Percentiles rank a stretch among this genome's conserved stretches.
Conservation (phyloP, 2,888 invertebrate genomes). For the Liodrosophila aerea region DNA sequence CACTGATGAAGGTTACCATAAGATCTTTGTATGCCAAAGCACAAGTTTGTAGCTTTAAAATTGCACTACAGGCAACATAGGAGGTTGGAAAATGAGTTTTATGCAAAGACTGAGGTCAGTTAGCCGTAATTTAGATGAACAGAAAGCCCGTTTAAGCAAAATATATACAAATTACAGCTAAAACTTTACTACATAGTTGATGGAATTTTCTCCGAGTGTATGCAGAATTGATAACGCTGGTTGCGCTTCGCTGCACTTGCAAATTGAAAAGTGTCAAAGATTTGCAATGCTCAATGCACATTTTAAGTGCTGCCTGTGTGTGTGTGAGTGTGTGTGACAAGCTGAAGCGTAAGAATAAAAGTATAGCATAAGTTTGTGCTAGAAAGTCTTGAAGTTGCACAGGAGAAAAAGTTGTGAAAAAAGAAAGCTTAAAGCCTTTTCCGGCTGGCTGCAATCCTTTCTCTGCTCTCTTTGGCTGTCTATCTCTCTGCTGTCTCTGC, state of each 20-base stretch:
- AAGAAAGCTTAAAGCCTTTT: conserved; percentile 26
- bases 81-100: too few species aligned
- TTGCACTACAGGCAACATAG: too few species aligned
- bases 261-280: conserved; percentile 56
- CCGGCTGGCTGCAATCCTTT: conserved; percentile 35
- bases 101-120: too few species aligned
- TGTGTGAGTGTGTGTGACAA: conserved; percentile 3
- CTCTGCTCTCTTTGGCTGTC: too few species aligned
- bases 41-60: too few species aligned
- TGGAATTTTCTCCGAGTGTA: conserved; percentile 31
- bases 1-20: too few species aligned
- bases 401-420: conserved; percentile 16
- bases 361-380: conserved; percentile 22
- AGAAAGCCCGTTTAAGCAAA: too few species aligned
- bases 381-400: not conserved
- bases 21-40: too few species aligned
- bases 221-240: conserved; percentile 23
- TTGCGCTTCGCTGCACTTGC: conserved; percentile 48
- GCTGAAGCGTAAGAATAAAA: conserved; percentile 1
- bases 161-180: too few species aligned
- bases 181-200: too few species aligned
- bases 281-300: conserved; percentile 39
- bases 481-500: not conserved
- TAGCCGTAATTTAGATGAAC: too few species aligned
- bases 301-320: conserved; percentile 19